Evolutionary conservation across 2,113 vertebrate genomes (phyloP).

Genomic region (Octodon degus): DNA sequence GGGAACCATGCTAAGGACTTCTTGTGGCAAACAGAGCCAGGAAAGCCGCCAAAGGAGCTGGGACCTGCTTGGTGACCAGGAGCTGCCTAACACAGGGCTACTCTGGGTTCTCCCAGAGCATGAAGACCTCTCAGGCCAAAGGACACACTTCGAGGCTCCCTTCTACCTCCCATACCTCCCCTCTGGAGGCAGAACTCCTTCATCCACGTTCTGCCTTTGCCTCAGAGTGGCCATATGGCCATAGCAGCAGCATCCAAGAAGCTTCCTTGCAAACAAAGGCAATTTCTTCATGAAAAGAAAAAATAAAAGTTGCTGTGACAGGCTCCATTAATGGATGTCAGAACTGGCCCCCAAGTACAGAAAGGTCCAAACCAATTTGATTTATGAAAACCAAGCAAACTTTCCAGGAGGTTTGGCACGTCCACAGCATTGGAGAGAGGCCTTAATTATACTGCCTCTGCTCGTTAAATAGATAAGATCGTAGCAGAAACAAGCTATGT

Average conservation of each 20-base stretch:
- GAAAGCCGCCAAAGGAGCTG: neutral
- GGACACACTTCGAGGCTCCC: neutral
- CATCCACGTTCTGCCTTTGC: neutral
- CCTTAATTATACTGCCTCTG: conserved; percentile 71
- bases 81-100: neutral
- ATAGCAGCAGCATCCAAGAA: neutral
- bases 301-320: neutral
- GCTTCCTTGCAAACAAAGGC: conserved; percentile 32
- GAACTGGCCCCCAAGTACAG: neutral
- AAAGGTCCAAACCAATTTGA: conserved; percentile 66
- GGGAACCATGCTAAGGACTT: conserved; percentile 43
- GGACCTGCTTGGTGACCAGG: neutral
- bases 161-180: neutral
- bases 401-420: conserved; percentile 72
- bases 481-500: conserved; percentile 72
- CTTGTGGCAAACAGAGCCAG: neutral
- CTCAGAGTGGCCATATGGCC: neutral
- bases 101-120: neutral
- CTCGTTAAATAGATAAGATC: conserved; percentile 79
- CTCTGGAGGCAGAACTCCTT: neutral
- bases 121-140: neutral
- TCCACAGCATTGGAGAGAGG: conserved; percentile 52
- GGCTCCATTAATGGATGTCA: conserved; percentile 33
- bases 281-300: neutral
- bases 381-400: conserved; percentile 73